Conservation (phyloP, 2,888 invertebrate genomes). For the Exephanes ischioxanthus region DNA sequence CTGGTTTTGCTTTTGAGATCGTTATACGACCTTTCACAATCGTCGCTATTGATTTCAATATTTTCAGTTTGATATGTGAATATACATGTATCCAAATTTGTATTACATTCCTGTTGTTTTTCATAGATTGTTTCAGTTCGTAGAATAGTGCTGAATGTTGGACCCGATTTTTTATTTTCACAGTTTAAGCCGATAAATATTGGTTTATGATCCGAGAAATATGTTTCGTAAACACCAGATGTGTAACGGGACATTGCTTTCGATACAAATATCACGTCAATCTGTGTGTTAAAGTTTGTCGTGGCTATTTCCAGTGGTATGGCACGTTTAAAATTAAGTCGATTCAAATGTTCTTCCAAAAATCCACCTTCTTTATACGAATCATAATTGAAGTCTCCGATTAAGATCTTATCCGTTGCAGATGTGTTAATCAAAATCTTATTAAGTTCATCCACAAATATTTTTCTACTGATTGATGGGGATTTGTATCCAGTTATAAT, state of each 20-base stretch:
- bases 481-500: conserved; percentile 61
- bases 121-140: too few relatives aligned
- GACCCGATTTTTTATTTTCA: background rate
- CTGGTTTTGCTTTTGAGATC: too few relatives aligned
- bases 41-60: too few relatives aligned
- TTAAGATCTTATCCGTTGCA: conserved; percentile 6
- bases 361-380: conserved; percentile 32
- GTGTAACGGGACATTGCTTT: conserved; percentile 33
- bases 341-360: conserved; percentile 50
- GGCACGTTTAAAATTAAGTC: conserved; percentile 43
- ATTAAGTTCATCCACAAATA: conserved; percentile 24
- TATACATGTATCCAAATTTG: background rate
- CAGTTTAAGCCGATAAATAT: conserved; percentile 50
- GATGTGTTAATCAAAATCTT: conserved; percentile 15
- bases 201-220: conserved; percentile 54
- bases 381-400: conserved; percentile 52
- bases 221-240: conserved; percentile 54
- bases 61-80: background rate
- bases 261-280: conserved; percentile 58
- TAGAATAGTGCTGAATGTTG: too few relatives aligned
- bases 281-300: conserved; percentile 60
- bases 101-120: too few relatives aligned
- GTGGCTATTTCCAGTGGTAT: conserved; percentile 41
- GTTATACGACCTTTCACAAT: too few relatives aligned
- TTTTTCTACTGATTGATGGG: conserved; percentile 32